Conservation (phyloP, 2,888 invertebrate species). For the Euzetes globulus region DNA sequence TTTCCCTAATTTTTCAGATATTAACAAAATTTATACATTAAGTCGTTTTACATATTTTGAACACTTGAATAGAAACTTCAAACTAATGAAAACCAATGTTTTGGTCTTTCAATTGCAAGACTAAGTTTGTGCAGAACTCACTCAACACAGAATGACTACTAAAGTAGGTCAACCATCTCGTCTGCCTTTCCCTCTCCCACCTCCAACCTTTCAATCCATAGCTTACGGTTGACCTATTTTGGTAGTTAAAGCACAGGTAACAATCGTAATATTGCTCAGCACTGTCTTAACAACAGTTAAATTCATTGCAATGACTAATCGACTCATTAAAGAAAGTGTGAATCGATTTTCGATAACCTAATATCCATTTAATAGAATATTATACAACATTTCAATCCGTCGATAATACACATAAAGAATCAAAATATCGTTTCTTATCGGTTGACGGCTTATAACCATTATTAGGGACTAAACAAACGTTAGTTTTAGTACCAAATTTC, state of each 20-base stretch:
- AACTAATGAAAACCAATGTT: too few species aligned
- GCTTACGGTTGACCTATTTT: constrained; percentile 22
- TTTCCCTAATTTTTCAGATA: neutral
- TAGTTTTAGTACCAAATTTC: too few species aligned
- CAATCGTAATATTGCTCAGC: neutral
- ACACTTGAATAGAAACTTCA: too few species aligned
- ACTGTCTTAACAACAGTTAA: neutral
- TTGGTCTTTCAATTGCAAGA: neutral
- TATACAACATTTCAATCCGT: too few species aligned
- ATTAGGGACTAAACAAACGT: too few species aligned
- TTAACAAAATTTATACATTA: too few species aligned
- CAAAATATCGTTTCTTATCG: too few species aligned
- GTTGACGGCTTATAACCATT: too few species aligned
- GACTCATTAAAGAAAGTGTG: neutral
- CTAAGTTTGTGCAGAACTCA: neutral
- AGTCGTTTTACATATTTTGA: too few species aligned
- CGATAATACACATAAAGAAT: too few species aligned
- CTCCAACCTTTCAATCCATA: constrained; percentile 7
- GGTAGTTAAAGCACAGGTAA: neutral
- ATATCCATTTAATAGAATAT: too few species aligned
- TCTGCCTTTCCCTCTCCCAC: constrained; percentile 8
- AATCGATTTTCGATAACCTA: neutral
- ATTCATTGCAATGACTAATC: neutral
- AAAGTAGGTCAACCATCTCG: constrained; percentile 27
- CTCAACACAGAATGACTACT: neutral